These are phyloP conservation scores for Poecilobothrus nobilitatus DNA, from an alignment of 2,888 invertebrate species.

Conservation along the genomic window DNA sequence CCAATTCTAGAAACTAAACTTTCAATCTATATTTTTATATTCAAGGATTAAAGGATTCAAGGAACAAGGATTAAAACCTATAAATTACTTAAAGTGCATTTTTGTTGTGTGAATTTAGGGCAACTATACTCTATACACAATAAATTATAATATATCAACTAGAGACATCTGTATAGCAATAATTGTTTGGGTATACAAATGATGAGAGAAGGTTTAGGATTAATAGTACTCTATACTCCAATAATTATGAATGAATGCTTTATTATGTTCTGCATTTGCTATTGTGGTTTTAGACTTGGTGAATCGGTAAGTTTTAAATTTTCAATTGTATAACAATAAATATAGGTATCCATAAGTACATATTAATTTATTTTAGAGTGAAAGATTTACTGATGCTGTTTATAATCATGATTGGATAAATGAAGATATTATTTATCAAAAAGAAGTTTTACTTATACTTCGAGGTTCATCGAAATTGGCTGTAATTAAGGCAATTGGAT, in stretches of 20 bases:
- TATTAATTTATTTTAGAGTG: background rate
- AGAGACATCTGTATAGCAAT: no score
- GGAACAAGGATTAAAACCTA: no score
- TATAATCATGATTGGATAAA: conserved; percentile 1
- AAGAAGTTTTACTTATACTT: background rate
- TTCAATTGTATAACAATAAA: no score
- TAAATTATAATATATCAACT: no score
- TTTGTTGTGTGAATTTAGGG: no score
- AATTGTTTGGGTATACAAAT: background rate
- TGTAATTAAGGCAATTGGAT: background rate
- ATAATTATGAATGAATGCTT: background rate
- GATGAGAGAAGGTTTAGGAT: background rate
- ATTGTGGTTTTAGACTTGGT: background rate
- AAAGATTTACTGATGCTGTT: background rate
- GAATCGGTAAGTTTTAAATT: background rate
- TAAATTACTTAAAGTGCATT: no score
- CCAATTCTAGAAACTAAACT: no score
- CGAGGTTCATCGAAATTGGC: background rate
- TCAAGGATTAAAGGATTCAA: no score
- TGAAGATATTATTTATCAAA: background rate
- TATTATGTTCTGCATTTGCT: background rate
- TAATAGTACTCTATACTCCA: background rate
- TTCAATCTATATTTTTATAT: no score
- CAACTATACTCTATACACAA: no score
- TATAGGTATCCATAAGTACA: no score